Conservation (phyloP, 2,888 invertebrate species). For the Andrena dorsata region DNA sequence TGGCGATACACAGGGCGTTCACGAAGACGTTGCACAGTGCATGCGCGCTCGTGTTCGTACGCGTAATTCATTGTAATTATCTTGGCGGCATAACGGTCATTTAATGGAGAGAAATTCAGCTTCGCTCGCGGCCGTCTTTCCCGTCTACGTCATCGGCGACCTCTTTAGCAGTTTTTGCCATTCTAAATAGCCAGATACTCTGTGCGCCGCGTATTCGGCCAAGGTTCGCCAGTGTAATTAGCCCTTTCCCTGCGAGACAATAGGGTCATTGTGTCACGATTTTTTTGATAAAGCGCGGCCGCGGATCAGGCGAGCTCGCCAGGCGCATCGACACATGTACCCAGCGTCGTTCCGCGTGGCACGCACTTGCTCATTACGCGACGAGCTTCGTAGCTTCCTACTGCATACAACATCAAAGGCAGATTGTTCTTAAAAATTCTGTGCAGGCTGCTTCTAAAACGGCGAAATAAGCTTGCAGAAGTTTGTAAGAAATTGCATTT, state of each 20-base stretch:
- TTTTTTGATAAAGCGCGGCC: constrained; percentile 42
- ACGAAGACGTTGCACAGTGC: constrained; percentile 22
- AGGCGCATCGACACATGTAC: neutral
- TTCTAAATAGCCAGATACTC: constrained; percentile 2
- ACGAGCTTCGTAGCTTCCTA: constrained; percentile 30
- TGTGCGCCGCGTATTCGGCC: neutral
- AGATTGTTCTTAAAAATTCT: constrained; percentile 22
- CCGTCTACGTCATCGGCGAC: constrained; percentile 45
- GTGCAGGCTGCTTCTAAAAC: neutral
- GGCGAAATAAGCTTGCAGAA: neutral
- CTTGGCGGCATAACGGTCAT: constrained; percentile 64
- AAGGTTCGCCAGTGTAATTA: constrained; percentile 39
- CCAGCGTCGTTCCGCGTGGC: constrained; percentile 1
- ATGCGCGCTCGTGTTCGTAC: constrained; percentile 46
- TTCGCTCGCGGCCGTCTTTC: constrained; percentile 41
- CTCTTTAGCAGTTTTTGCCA: constrained; percentile 44
- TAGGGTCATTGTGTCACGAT: constrained; percentile 55
- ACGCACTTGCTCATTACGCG: constrained; percentile 48
- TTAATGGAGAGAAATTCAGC: constrained; percentile 63
- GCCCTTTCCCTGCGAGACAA: constrained; percentile 54
- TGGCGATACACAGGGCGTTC: constrained; percentile 7
- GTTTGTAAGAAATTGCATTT: neutral
- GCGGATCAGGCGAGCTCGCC: neutral
- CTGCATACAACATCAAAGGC: constrained; percentile 42
- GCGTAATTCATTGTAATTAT: constrained; percentile 80